Evolutionary conservation across 2,113 vertebrate species (phyloP), one percentile per base, ranked within the genome.

Genomic region (Glaucomys volans): DNA sequence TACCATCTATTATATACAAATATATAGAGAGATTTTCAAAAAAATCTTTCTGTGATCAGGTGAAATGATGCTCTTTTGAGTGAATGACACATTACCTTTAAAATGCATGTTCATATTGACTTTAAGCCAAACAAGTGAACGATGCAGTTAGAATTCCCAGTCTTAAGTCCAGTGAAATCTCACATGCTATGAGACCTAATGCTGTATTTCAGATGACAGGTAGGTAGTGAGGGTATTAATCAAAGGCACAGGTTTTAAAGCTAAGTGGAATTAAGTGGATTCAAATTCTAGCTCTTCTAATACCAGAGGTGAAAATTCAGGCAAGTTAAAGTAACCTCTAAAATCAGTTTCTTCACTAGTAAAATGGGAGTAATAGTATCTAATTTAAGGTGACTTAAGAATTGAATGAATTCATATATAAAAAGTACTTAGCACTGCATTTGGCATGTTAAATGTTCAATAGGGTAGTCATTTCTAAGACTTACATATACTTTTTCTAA

Each of bases 31-130:
- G 54, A 35, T n/a, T 92, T 96, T 87, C 80, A 79, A 84, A 87
- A 94, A 37, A 89, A 42, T 94, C 13, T 81, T 89, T 83, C 40
- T 95, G 57, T 82, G 54, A 64, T 79, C 6, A 89, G 71, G 20
- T 86, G 42, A 94, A 95, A 90, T 88, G 32, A 79, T 91, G 35
- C 35, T 9, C 5, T 92, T 97, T 82, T 83, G 81, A 84, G 77
- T 89, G 79, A 96, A 89, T 52, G 88, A 67, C 72, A 92, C 83
- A 67, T 54, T 92, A 50, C 10, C 35, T 86, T 67, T 72, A 72
- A 84, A 90, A 94, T 90, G 22, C 66, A 7, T 28, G 87, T 71
- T 94, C 30, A 14, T 42, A 85, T 32, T 91, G 75, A 89, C 89
- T 97, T 84, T 2, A 11, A 77, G 54, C 14, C 89, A 93, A 67